Conservation (phyloP, 2,797 vertebrate genomes). For the Anguilla obscura region DNA sequence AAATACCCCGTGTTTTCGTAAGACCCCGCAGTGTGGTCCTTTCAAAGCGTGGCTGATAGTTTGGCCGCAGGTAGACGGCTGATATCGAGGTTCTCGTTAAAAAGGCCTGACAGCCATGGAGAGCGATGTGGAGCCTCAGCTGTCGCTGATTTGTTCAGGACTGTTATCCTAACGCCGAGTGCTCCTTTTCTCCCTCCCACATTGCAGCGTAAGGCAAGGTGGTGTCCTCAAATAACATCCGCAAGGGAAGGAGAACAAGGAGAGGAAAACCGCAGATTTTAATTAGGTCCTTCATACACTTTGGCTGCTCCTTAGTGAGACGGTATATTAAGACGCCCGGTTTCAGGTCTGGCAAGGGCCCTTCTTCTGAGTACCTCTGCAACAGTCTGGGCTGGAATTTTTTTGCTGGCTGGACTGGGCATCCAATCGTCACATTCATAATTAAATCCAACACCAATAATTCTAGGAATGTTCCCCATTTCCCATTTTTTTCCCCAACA, state of each 20-base stretch:
- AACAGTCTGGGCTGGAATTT: constrained; percentile 65
- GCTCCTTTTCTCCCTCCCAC: constrained; percentile 13
- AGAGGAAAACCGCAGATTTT: background rate
- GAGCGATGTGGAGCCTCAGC: constrained; percentile 27
- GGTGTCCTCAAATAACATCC: constrained; percentile 25
- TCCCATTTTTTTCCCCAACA: constrained; percentile 48
- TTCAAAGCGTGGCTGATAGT: constrained; percentile 32
- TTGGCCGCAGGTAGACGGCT: constrained; percentile 20
- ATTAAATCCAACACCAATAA: constrained; percentile 67
- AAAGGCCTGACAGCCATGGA: constrained; percentile 29
- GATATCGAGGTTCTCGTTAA: constrained; percentile 21
- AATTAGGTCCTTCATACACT: background rate
- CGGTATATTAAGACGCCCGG: background rate
- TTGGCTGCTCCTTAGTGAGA: background rate
- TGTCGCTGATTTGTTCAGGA: constrained; percentile 32
- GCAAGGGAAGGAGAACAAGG: background rate
- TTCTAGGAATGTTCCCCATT: constrained; percentile 71
- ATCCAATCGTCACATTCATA: constrained; percentile 58
- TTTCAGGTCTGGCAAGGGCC: background rate
- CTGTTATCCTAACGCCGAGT: constrained; percentile 29
- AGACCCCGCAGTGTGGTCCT: constrained; percentile 24
- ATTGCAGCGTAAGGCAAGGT: constrained; percentile 4
- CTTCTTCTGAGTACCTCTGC: constrained; percentile 50
- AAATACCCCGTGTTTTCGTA: constrained; percentile 27
- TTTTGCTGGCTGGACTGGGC: constrained; percentile 55